These are phyloP conservation scores for Amiota mariae DNA, from an alignment of 2,888 invertebrate species.

Conservation along the genomic window DNA sequence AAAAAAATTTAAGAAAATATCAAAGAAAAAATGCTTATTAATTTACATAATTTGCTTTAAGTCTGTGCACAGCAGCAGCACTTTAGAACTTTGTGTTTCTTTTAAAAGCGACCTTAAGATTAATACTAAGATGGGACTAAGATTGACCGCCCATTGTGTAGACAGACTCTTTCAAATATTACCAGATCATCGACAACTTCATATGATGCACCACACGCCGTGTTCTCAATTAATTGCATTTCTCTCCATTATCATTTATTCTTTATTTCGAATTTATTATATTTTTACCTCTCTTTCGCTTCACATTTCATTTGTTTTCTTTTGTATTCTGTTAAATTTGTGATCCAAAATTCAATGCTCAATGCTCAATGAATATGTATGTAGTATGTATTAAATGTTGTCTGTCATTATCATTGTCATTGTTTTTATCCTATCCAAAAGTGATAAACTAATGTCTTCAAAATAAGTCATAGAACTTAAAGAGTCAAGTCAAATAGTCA, in stretches of 20 bases:
- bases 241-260: slow-evolving; percentile 1
- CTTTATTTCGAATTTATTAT: neutral
- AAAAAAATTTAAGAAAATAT: neutral
- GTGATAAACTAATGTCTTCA: neutral
- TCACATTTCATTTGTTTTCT: neutral
- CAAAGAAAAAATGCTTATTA: slow-evolving; percentile 45
- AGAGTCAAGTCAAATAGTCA: too few relatives aligned
- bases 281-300: neutral
- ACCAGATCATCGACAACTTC: neutral
- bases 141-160: slow-evolving; percentile 55
- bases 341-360: slow-evolving; percentile 12
- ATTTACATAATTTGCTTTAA: slow-evolving; percentile 59
- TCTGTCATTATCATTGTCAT: slow-evolving; percentile 51
- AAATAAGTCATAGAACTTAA: neutral
- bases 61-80: neutral
- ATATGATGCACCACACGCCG: neutral
- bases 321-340: neutral
- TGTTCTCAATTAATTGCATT: slow-evolving; percentile 50
- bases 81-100: slow-evolving; percentile 14
- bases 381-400: neutral
- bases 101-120: neutral
- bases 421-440: slow-evolving; percentile 59
- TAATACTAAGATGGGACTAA: slow-evolving; percentile 14
- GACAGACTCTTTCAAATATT: neutral
- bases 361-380: slow-evolving; percentile 57